Percentiles rank a stretch among this genome's conserved stretches.
These are phyloP conservation scores for Luffia ferchaultella DNA, from an alignment of 2,888 invertebrate genomes.

Conservation along the genomic window DNA sequence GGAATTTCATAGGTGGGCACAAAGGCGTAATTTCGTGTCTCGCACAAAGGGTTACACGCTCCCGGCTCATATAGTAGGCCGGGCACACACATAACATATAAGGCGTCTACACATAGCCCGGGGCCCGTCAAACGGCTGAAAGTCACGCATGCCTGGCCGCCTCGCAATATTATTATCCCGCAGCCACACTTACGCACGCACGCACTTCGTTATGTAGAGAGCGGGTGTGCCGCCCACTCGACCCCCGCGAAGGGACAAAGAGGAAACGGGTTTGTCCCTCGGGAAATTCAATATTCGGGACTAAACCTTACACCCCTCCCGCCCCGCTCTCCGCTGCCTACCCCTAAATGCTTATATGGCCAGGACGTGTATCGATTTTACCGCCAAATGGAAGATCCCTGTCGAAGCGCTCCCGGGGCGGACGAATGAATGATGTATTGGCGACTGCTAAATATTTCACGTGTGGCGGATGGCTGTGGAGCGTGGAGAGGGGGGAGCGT, in stretches of 20 bases:
- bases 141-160: slow-evolving; percentile 58
- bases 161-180: slow-evolving; percentile 59
- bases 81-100: slow-evolving; percentile 20
- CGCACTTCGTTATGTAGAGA: slow-evolving; percentile 16
- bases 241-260: slow-evolving; percentile 64
- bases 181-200: slow-evolving; percentile 49
- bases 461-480: slow-evolving; percentile 21
- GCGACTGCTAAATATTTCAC: slow-evolving; percentile 50
- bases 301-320: slow-evolving; percentile 68
- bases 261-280: slow-evolving; percentile 67
- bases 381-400: slow-evolving; percentile 67
- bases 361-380: slow-evolving; percentile 66
- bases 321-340: slow-evolving; percentile 62
- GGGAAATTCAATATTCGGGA: slow-evolving; percentile 70
- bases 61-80: slow-evolving; percentile 25
- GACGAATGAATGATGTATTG: slow-evolving; percentile 57
- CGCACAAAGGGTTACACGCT: slow-evolving; percentile 41
- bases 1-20: slow-evolving; percentile 55
- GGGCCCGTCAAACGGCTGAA: slow-evolving; percentile 55
- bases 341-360: slow-evolving; percentile 67
- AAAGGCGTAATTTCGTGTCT: slow-evolving; percentile 39
- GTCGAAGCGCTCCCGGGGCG: slow-evolving; percentile 45
- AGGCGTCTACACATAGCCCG: slow-evolving; percentile 37
- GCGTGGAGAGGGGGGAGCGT: slow-evolving; percentile 18
- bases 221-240: slow-evolving; percentile 42